A percentile compares a stretch with the other conserved stretches of the same genome.
These are phyloP conservation scores for Terrapene triunguis DNA, from an alignment of 2,113 vertebrate species.

Conservation along the genomic window DNA sequence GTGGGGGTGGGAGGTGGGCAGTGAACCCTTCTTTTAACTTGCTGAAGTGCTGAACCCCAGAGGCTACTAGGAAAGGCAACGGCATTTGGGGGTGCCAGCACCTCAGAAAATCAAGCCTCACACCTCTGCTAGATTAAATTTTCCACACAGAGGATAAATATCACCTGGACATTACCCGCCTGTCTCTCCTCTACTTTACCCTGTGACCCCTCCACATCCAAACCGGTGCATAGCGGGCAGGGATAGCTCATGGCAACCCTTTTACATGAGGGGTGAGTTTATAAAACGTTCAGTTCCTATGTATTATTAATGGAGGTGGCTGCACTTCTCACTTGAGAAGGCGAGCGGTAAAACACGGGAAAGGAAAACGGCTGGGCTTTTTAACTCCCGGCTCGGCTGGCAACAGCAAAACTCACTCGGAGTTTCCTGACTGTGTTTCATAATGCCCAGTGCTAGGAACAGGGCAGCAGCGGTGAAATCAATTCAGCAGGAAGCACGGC, in stretches of 20 bases:
- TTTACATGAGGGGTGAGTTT: background rate
- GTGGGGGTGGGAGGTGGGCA: too few species aligned
- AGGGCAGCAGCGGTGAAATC: background rate
- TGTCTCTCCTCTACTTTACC: background rate
- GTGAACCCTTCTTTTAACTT: background rate
- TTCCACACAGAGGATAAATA: background rate
- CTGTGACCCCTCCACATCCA: background rate
- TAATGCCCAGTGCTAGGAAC: background rate
- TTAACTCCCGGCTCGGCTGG: background rate
- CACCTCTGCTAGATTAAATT: background rate
- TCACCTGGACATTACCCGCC: background rate
- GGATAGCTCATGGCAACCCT: background rate
- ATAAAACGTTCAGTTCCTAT: background rate
- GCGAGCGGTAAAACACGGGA: background rate
- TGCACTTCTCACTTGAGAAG: background rate
- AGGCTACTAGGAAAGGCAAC: background rate
- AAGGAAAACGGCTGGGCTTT: background rate
- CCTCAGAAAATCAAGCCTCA: background rate
- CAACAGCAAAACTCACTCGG: background rate
- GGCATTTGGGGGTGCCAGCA: background rate
- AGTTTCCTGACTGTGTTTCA: background rate
- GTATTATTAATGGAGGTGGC: background rate
- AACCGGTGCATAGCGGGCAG: background rate
- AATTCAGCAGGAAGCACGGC: background rate
- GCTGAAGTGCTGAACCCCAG: background rate